Evolutionary conservation across 1,140 invertebrate genomes (phyloP), one percentile per base, ranked within the genome.

Genomic region (Pseudomyrmex sp.): DNA sequence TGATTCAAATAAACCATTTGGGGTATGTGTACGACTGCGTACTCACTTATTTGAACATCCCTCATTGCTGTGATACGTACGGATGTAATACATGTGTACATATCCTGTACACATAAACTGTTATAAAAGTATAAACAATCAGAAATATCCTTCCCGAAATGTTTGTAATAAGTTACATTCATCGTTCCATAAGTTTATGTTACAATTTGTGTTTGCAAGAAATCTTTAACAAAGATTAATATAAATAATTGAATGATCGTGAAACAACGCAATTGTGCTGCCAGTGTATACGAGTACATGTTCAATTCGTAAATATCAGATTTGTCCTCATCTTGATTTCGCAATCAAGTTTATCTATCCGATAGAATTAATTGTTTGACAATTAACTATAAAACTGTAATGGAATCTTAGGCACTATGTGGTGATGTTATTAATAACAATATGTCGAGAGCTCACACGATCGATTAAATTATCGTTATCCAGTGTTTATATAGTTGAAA

Each of bases 1-100:
- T 91, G 89, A 91, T 92, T 83, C 85, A 80, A 91, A 85, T 84
- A 88, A 90, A 85, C 61, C 85, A 85, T 87, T 84, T 74, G 50
- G 48, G 13, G 12, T 87, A 62, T 75, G 61, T 69, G 50, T 82
- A 75, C 61, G 46, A 44, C n/a, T 58, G 20, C 35, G 44, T 82
- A 54, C 13, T 23, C 62, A 52, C 13, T 72, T 18, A 35, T 50
- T 65, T 50, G 48, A 70, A 75, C 73, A 35, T 69, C 58, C 62
- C 61, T 72, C 44, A 79, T 44, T 50, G 54, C 65, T 61, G 70
- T 56, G 54, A 20, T 58, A 66, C 12, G 63, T 23, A 75, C 13
- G 82, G 35, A 35, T 35, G 35, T 65, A 63, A 20, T 58, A 66
- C 12, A 74, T 23, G 70, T 12, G 82, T 77, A 46, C 58, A 58